These are phyloP conservation scores for Axea sp. DNA, from an alignment of 2,888 invertebrate genomes.

Conservation along the genomic window DNA sequence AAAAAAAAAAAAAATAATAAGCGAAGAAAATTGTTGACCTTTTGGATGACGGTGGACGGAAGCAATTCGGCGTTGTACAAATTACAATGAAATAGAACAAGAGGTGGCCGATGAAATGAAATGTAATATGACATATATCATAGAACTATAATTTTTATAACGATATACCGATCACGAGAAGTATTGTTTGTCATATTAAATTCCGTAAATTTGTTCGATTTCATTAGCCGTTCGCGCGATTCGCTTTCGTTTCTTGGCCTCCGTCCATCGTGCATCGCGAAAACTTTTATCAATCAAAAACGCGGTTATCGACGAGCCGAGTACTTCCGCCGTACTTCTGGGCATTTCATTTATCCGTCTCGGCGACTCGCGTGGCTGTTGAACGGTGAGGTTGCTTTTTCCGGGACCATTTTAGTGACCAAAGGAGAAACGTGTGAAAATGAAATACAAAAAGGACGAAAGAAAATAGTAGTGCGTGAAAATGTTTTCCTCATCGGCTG, in stretches of 20 bases:
- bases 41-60: slow-evolving; percentile 1
- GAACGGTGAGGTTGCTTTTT: slow-evolving; percentile 18
- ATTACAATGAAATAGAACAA: slow-evolving; percentile 48
- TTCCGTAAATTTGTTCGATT: slow-evolving; percentile 50
- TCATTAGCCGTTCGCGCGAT: slow-evolving; percentile 42
- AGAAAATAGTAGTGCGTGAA: slow-evolving; percentile 46
- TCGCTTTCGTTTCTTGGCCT: slow-evolving; percentile 37
- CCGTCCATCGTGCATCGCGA: slow-evolving; percentile 8
- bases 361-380: too few relatives aligned
- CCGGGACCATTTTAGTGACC: slow-evolving; percentile 45
- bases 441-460: slow-evolving; percentile 13
- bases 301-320: not conserved
- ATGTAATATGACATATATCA: slow-evolving; percentile 54
- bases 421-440: slow-evolving; percentile 19
- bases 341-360: slow-evolving; percentile 43
- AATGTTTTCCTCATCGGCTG: slow-evolving; percentile 51
- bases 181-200: slow-evolving; percentile 55
- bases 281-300: slow-evolving; percentile 20
- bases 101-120: slow-evolving; percentile 25
- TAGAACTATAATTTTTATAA: slow-evolving; percentile 58
- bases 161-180: slow-evolving; percentile 47
- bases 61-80: slow-evolving; percentile 34
- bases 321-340: slow-evolving; percentile 10
- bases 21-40: slow-evolving; percentile 22
- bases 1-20: slow-evolving; percentile 3